Conservation (phyloP, 64 coral and sea anemone genomes). For the Dendronephthya gigantea region DNA sequence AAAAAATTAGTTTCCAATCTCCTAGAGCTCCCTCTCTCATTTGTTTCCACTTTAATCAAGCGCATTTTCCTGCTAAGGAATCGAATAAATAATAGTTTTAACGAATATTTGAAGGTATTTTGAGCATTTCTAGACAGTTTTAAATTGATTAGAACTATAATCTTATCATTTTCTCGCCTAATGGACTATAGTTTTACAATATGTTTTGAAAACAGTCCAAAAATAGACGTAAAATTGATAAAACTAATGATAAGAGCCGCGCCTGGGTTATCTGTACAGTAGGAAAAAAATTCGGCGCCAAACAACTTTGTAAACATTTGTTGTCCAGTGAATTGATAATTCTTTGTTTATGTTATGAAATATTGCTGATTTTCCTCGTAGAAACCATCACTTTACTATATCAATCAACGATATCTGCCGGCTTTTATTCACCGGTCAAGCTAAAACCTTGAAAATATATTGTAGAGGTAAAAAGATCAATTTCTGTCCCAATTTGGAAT, state of each 20-base stretch:
- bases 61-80: neutral
- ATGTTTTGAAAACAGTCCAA: too few relatives aligned
- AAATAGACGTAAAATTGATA: too few relatives aligned
- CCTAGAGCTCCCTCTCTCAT: neutral
- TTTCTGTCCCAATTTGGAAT: neutral
- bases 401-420: neutral
- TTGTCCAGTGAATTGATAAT: neutral
- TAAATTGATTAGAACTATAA: too few relatives aligned
- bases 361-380: neutral
- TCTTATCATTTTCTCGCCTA: too few relatives aligned
- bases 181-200: too few relatives aligned
- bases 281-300: neutral
- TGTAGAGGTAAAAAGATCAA: neutral
- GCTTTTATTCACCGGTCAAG: neutral
- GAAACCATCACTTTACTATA: neutral
- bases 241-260: too few relatives aligned
- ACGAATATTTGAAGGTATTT: too few relatives aligned
- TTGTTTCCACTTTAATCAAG: neutral
- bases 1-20: neutral
- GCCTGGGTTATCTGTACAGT: too few relatives aligned
- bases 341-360: neutral
- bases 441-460: neutral
- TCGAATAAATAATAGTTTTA: too few relatives aligned
- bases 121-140: too few relatives aligned
- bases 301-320: neutral